Percentiles rank a stretch among this genome's conserved stretches.
Conservation (phyloP, 2,113 vertebrate species). For the Excalfactoria chinensis region DNA sequence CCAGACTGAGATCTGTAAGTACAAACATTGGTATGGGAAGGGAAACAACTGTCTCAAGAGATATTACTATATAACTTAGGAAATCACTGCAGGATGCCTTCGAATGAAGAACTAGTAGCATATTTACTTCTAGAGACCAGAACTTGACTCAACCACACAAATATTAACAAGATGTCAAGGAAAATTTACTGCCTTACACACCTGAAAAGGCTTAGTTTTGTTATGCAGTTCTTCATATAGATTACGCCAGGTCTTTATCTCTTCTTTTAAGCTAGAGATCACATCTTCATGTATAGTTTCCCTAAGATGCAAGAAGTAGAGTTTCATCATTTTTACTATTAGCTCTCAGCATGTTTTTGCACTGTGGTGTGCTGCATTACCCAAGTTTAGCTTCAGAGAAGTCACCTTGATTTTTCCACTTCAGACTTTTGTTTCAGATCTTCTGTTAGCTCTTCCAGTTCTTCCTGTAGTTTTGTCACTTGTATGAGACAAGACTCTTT, state of each 20-base stretch:
- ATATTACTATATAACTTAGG: too few relatives aligned
- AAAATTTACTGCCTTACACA: constrained; percentile 56
- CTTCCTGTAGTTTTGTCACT: constrained; percentile 73
- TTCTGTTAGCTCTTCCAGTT: constrained; percentile 78
- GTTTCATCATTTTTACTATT: neutral
- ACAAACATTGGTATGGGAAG: neutral
- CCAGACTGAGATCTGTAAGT: neutral
- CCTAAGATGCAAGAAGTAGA: constrained; percentile 43
- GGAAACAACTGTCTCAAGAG: neutral
- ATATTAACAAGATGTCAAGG: neutral
- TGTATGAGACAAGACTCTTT: constrained; percentile 66
- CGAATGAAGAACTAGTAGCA: accelerated
- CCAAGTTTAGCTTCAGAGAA: neutral
- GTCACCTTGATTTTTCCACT: constrained; percentile 79
- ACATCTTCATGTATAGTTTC: constrained; percentile 67
- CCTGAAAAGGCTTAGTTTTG: constrained; percentile 95
- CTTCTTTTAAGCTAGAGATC: constrained; percentile 52
- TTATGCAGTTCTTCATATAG: constrained; percentile 88
- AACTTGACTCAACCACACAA: neutral
- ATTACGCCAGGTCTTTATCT: constrained; percentile 82
- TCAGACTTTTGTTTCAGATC: constrained; percentile 74
- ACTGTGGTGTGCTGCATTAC: neutral
- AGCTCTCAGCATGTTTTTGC: neutral
- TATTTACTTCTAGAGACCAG: neutral
- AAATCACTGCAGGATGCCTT: neutral